Conservation (phyloP, 2,113 vertebrate genomes). For the Theristicus caerulescens region DNA sequence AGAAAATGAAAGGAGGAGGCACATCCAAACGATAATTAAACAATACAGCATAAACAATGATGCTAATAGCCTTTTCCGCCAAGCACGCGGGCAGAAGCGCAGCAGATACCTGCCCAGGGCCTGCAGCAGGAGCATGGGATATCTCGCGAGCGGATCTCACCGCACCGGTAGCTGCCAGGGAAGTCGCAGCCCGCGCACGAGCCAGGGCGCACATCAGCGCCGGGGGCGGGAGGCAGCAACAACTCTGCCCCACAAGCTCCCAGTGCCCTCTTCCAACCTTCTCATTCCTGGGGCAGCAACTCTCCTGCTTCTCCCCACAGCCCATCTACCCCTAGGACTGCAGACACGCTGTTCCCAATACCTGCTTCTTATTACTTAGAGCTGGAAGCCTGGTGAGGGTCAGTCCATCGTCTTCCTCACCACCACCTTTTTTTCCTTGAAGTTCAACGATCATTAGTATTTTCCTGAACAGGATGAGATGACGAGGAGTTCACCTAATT, state of each 20-base stretch:
- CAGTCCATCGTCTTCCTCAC: not conserved
- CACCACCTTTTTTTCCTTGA: not conserved
- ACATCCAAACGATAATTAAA: not conserved
- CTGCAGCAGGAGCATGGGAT: not conserved
- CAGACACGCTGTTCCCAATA: not conserved
- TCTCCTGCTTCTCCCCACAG: not conserved
- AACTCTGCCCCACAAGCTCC: not conserved
- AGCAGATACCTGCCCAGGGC: not conserved
- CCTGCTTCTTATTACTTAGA: not conserved
- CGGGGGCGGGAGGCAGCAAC: not conserved
- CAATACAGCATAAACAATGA: not conserved
- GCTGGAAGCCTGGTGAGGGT: not conserved
- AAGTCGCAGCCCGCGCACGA: not conserved
- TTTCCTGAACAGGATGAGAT: not conserved
- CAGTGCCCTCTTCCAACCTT: not conserved
- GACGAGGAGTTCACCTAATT: not conserved
- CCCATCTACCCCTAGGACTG: not conserved
- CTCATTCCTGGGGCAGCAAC: not conserved
- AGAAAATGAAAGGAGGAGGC: not conserved
- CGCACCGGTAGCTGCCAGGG: not conserved
- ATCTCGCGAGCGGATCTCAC: not conserved
- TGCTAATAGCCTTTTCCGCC: not conserved
- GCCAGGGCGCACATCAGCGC: accelerated
- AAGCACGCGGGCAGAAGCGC: not conserved
- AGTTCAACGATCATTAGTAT: not conserved